Conservation (phyloP, 2,797 vertebrate genomes). For the Gouania willdenowi region DNA sequence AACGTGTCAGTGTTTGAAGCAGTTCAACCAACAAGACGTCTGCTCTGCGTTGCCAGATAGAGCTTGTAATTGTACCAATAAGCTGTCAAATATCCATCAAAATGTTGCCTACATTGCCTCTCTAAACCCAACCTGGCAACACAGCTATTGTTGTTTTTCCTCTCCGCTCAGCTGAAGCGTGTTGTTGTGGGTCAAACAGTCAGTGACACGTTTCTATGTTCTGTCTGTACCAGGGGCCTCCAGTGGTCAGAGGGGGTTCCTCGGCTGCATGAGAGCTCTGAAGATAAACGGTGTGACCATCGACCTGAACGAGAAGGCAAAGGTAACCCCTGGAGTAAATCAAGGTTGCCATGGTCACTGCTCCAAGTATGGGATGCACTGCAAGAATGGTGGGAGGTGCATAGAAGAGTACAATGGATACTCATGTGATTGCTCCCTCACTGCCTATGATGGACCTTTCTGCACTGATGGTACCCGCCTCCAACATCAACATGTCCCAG, state of each 20-base stretch:
- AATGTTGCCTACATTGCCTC: too few species aligned
- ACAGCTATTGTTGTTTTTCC: too few species aligned
- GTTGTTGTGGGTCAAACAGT: too few species aligned
- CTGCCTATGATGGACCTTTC: slow-evolving; percentile 87
- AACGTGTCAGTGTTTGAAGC: too few species aligned
- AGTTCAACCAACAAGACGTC: too few species aligned
- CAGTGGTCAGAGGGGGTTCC: slow-evolving; percentile 88
- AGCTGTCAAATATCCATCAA: too few species aligned
- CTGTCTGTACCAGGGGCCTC: slow-evolving; percentile 79
- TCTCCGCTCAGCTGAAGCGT: too few species aligned
- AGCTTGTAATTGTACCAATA: too few species aligned
- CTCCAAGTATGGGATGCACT: slow-evolving; percentile 85
- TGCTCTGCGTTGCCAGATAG: too few species aligned
- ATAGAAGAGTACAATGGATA: slow-evolving; percentile 93
- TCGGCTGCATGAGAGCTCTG: slow-evolving; percentile 92
- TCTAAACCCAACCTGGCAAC: too few species aligned
- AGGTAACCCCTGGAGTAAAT: slow-evolving; percentile 83
- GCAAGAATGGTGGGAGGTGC: slow-evolving; percentile 88
- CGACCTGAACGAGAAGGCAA: slow-evolving; percentile 87
- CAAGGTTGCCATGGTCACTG: slow-evolving; percentile 95
- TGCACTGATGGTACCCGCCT: slow-evolving; percentile 94
- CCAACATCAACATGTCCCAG: too few species aligned
- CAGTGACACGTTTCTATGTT: too few species aligned
- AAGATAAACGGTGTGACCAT: slow-evolving; percentile 87
- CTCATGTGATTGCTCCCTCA: slow-evolving; percentile 88